Conservation (phyloP, 2,888 invertebrate species). For the Acronicta aceris region DNA sequence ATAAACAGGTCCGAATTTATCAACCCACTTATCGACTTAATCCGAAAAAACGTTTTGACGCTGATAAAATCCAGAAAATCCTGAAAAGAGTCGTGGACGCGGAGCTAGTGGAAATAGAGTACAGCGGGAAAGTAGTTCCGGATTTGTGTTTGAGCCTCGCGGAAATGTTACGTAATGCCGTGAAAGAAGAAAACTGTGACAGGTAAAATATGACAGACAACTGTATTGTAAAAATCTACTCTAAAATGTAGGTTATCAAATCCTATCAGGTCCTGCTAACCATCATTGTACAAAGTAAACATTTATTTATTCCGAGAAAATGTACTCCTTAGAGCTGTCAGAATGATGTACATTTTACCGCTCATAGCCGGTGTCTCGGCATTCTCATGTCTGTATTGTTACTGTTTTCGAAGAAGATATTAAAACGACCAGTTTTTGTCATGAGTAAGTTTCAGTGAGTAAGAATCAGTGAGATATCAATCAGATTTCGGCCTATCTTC, state of each 20-base stretch:
- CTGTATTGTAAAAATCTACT: conserved; percentile 2
- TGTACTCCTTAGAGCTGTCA: conserved; percentile 16
- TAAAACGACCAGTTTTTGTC: conserved; percentile 14
- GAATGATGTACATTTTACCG: conserved; percentile 71
- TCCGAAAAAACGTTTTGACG: conserved; percentile 90
- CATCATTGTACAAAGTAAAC: conserved; percentile 2
- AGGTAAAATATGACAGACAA: conserved; percentile 78
- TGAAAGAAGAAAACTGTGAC: conserved; percentile 91
- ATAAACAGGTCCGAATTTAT: conserved; percentile 84
- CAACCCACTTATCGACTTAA: conserved; percentile 92
- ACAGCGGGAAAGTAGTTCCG: conserved; percentile 90
- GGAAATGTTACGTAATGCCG: conserved; percentile 88
- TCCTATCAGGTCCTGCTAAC: background rate
- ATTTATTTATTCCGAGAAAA: conserved; percentile 14
- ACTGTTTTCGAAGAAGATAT: conserved; percentile 46
- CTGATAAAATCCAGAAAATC: conserved; percentile 90
- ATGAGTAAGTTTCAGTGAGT: conserved; percentile 11
- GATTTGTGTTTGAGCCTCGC: conserved; percentile 89
- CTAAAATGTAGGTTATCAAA: conserved; percentile 12
- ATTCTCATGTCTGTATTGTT: conserved; percentile 56
- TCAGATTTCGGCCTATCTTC: too few relatives aligned
- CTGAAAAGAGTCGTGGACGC: conserved; percentile 89
- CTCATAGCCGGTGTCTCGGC: conserved; percentile 65
- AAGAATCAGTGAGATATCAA: background rate
- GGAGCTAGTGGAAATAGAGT: conserved; percentile 90